Evolutionary conservation across 1,140 invertebrate genomes (phyloP).

Genomic region (Caerostris extrusa): DNA sequence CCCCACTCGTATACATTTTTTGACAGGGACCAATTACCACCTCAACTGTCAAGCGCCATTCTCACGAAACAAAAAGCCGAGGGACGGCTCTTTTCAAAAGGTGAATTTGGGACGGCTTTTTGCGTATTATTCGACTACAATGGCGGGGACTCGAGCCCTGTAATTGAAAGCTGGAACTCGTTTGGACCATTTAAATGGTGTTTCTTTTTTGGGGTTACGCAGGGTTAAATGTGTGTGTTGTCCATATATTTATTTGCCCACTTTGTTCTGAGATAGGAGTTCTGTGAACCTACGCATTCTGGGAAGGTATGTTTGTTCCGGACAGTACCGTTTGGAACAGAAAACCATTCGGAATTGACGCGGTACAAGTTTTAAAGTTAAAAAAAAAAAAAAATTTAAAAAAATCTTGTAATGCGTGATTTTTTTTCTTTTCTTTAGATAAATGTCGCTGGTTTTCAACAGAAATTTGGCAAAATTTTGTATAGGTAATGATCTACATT

Average conservation of each 20-base stretch:
- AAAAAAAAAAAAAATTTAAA: too few relatives aligned
- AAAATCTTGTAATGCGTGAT: too few relatives aligned
- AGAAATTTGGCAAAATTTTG: too few relatives aligned
- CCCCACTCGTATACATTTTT: constrained; percentile 27
- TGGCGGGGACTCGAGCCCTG: constrained; percentile 10
- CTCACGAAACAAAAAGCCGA: constrained; percentile 1
- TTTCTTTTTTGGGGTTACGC: constrained; percentile 35
- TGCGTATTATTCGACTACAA: constrained; percentile 53
- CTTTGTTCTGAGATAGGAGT: constrained; percentile 30
- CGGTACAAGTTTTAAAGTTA: too few relatives aligned
- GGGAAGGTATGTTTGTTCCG: neutral
- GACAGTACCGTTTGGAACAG: too few relatives aligned
- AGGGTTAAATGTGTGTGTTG: constrained; percentile 52
- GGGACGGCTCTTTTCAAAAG: constrained; percentile 50
- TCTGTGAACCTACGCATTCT: neutral
- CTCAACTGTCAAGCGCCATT: constrained; percentile 48
- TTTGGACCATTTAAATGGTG: constrained; percentile 53
- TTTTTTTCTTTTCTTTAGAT: too few relatives aligned
- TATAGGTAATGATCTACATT: too few relatives aligned
- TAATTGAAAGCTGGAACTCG: constrained; percentile 57
- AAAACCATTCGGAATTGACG: too few relatives aligned
- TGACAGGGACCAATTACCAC: constrained; percentile 68
- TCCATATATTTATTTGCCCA: constrained; percentile 24
- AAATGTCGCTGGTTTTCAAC: too few relatives aligned
- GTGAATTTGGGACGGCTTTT: constrained; percentile 49